phyloP scores from a whole-genome alignment of 1,140 invertebrate species.

The Aphaenogaster floridana region DNA sequence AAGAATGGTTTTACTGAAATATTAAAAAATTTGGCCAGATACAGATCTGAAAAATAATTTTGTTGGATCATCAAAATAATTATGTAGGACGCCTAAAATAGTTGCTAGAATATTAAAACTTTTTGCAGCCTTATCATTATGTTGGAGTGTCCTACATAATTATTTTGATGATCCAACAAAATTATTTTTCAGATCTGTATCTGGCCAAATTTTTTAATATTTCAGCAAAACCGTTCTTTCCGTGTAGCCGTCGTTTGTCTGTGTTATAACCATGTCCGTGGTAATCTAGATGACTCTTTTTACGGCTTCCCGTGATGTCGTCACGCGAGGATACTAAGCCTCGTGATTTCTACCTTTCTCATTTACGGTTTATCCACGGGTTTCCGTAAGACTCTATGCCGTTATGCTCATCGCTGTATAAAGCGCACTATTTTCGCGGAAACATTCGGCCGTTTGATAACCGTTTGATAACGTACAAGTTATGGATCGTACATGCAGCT shows the following conservation, averaged over 20 bases:
- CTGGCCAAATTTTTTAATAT: too few species aligned
- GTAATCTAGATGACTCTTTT: conserved; percentile 62
- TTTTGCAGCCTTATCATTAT: too few species aligned
- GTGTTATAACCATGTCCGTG: conserved; percentile 55
- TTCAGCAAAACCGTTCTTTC: too few species aligned
- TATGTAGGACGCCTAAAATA: too few species aligned
- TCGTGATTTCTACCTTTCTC: conserved; percentile 43
- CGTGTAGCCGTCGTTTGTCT: conserved; percentile 34
- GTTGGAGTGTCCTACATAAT: too few species aligned
- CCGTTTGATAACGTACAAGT: background rate
- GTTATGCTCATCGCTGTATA: conserved; percentile 13
- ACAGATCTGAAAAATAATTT: too few species aligned
- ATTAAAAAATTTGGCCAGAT: too few species aligned
- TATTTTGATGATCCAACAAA: too few species aligned
- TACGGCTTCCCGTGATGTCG: conserved; percentile 53
- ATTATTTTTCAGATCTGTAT: too few species aligned
- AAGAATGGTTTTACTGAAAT: too few species aligned
- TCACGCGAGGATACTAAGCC: background rate
- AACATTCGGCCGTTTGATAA: conserved; percentile 23
- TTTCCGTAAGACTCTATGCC: conserved; percentile 5
- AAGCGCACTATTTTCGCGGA: conserved; percentile 27
- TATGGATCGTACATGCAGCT: conserved; percentile 2
- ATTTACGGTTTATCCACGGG: conserved; percentile 17
- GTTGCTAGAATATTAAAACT: too few species aligned
- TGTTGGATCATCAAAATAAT: too few species aligned